Conservation (phyloP, 2,113 vertebrate genomes). For the Thinocorus orbignyianus region DNA sequence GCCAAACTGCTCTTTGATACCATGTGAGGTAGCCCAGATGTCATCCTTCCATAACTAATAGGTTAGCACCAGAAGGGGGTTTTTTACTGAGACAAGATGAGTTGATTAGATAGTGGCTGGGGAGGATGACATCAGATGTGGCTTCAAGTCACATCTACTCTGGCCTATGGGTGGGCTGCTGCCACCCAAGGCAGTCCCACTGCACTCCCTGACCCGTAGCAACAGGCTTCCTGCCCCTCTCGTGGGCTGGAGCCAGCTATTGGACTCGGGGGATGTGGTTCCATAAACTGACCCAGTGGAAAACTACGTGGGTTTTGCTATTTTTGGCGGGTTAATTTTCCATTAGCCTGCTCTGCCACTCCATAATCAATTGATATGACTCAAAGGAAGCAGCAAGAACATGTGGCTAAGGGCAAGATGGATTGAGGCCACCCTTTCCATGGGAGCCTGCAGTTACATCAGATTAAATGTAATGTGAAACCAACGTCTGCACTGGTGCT, state of each 20-base stretch:
- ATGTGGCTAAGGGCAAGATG: neutral
- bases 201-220: neutral
- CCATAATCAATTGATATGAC: conserved; percentile 2
- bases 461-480: neutral
- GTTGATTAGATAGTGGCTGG: neutral
- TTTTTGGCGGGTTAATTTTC: neutral
- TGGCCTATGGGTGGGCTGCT: neutral
- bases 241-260: neutral
- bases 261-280: neutral
- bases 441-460: neutral
- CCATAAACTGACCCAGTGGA: neutral
- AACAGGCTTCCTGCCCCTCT: neutral
- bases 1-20: neutral
- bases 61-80: neutral
- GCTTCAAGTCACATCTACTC: neutral
- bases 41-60: neutral
- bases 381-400: conserved; percentile 2
- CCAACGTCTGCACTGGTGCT: neutral
- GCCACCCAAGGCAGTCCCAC: neutral
- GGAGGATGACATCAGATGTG: neutral
- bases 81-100: neutral
- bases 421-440: neutral
- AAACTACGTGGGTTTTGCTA: neutral
- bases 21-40: accelerated
- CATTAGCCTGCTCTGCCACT: neutral